Evolutionary conservation across 2,113 vertebrate species (phyloP).

Genomic region (Paedocypris sp.): DNA sequence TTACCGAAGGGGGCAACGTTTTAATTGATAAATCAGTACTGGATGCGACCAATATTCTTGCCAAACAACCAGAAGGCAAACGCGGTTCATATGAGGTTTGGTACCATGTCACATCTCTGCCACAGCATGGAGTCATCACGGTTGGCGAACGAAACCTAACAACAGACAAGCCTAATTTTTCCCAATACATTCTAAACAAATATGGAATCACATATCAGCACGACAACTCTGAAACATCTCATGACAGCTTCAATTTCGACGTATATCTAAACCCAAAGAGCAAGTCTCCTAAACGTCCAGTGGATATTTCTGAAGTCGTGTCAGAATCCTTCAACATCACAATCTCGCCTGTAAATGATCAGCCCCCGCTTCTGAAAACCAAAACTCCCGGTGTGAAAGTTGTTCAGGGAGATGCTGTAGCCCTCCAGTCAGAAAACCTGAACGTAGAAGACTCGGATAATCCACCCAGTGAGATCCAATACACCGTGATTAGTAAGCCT

Average conservation of each 20-base stretch:
- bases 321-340: slow-evolving; percentile 78
- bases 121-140: slow-evolving; percentile 65
- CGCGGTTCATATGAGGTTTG: slow-evolving; percentile 71
- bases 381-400: slow-evolving; percentile 66
- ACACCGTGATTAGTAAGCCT: slow-evolving; percentile 66
- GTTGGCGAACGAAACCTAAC: slow-evolving; percentile 76
- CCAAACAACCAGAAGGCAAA: slow-evolving; percentile 63
- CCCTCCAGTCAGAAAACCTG: slow-evolving; percentile 64
- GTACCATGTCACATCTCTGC: slow-evolving; percentile 75
- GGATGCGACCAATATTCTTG: slow-evolving; percentile 77
- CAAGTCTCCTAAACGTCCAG: slow-evolving; percentile 57
- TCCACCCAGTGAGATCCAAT: slow-evolving; percentile 68
- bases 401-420: slow-evolving; percentile 63
- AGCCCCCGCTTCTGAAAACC: slow-evolving; percentile 73
- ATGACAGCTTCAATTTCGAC: slow-evolving; percentile 70
- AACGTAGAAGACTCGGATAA: slow-evolving; percentile 77
- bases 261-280: slow-evolving; percentile 73
- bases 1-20: slow-evolving; percentile 70
- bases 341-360: slow-evolving; percentile 73
- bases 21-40: slow-evolving; percentile 69
- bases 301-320: slow-evolving; percentile 51
- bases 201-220: slow-evolving; percentile 75
- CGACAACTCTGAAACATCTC: slow-evolving; percentile 73
- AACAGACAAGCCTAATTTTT: slow-evolving; percentile 77
- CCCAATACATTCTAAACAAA: slow-evolving; percentile 73